Evolutionary conservation across 2,797 vertebrate genomes (phyloP), one percentile per base, ranked within the genome.

Genomic region (Pyrocephalus nanus): DNA sequence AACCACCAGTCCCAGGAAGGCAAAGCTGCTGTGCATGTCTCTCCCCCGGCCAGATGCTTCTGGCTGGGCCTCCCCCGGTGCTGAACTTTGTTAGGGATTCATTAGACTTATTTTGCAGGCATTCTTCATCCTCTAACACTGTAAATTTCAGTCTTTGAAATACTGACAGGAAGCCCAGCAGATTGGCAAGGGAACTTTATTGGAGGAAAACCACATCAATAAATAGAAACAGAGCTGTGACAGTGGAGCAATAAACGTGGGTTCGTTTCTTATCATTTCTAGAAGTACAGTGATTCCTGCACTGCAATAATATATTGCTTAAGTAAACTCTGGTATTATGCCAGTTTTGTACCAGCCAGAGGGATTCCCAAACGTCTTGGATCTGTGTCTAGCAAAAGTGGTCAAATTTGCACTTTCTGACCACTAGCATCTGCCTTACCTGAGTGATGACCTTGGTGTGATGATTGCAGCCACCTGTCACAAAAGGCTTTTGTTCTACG

Each of bases 371-470:
- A 10, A 55, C 21, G 4, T n/a, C 55, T 66, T 23, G 11, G 22
- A 14, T 73, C 32, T 60, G 45, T 22, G 12, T 77, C 29, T 43
- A 36, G 45, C n/a, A 26, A 21, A 83, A 74, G 40, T 26, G 48
- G 25, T 55, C n/a, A 43, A 66, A 55, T 20, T 42, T 54, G 3
- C 13, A 9, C 26, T 74, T 91, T 40, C 51, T 51, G 48, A 30
- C 17, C 38, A 4, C 47, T 53, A 3, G 1, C 38, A 43, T 50
- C 55, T 82, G 40, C 65, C 47, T 57, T 42, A 42, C 19, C 64
- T 1, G 0, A 45, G 7, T 22, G 22, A 30, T 61, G 45, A 18
- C 19, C 19, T 47, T 65, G 51, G 11, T 0, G 0, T 12, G 38
- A 29, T 27, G 25, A 25, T 76, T 71, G 40, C 32, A 88, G 55